phyloP scores from a whole-genome alignment of 2,888 invertebrate genomes.

The Philereme vetulata region DNA sequence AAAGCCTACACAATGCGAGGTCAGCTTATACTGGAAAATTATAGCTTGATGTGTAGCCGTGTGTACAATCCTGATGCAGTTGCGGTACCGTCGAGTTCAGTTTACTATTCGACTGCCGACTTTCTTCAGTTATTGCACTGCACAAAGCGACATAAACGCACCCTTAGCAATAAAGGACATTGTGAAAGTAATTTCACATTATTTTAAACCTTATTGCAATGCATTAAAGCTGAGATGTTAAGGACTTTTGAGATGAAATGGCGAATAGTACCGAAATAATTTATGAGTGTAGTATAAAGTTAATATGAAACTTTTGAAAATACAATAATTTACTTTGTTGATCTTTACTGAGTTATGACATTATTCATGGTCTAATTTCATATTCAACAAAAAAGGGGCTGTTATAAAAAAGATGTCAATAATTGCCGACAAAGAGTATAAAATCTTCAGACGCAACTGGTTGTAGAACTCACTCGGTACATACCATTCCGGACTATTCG shows the following conservation, averaged over 20 bases:
- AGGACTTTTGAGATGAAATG: slow-evolving; percentile 47
- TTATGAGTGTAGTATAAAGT: slow-evolving; percentile 48
- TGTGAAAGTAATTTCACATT: slow-evolving; percentile 37
- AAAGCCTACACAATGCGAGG: too few relatives aligned
- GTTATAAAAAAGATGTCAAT: too few relatives aligned
- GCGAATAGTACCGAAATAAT: slow-evolving; percentile 53
- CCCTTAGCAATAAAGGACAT: slow-evolving; percentile 59
- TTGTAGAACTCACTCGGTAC: too few relatives aligned
- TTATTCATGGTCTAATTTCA: slow-evolving; percentile 1
- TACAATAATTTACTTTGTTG: slow-evolving; percentile 46
- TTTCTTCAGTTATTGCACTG: slow-evolving; percentile 70
- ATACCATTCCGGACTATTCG: too few relatives aligned
- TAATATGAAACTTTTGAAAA: slow-evolving; percentile 45
- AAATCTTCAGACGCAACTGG: too few relatives aligned
- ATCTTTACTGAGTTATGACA: slow-evolving; percentile 29
- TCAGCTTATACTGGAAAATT: too few relatives aligned
- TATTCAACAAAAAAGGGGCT: too few relatives aligned
- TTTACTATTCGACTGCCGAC: slow-evolving; percentile 38
- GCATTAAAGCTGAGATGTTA: slow-evolving; percentile 3
- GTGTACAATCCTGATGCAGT: neutral
- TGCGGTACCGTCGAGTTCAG: slow-evolving; percentile 1
- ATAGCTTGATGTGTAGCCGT: too few relatives aligned
- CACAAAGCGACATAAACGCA: slow-evolving; percentile 58
- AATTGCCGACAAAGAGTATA: too few relatives aligned
- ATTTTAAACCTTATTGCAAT: slow-evolving; percentile 15